Evolutionary conservation across 2,797 vertebrate species (phyloP).

Genomic region (Poeciliopsis turneri): DNA sequence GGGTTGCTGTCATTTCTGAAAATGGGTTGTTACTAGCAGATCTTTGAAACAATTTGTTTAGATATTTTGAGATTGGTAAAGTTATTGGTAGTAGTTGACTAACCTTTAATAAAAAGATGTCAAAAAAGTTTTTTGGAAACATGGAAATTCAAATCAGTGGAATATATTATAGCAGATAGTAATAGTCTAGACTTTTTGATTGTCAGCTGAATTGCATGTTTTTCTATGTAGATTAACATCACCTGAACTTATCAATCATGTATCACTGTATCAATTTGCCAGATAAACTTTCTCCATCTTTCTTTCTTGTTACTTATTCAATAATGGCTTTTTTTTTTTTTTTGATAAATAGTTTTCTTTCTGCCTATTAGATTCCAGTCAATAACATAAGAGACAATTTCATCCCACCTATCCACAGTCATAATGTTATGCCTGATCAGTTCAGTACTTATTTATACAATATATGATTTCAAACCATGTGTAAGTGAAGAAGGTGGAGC

Average conservation of each 20-base stretch:
- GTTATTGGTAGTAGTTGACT: not conserved
- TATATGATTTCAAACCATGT: not conserved
- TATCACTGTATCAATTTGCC: not conserved
- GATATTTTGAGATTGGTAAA: not conserved
- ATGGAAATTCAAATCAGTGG: not conserved
- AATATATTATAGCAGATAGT: not conserved
- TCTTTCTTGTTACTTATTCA: not conserved
- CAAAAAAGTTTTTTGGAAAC: not conserved
- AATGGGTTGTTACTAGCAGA: not conserved
- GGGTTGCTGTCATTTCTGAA: not conserved
- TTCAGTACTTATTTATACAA: not conserved
- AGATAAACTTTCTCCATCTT: not conserved
- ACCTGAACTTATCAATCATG: not conserved
- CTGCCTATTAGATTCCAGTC: not conserved
- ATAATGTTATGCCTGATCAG: not conserved
- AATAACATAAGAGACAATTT: not conserved
- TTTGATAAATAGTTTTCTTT: not conserved
- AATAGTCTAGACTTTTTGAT: not conserved
- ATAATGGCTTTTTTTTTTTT: no score
- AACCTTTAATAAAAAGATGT: not conserved
- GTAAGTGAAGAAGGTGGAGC: not conserved
- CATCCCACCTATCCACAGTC: not conserved
- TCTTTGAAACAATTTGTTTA: not conserved
- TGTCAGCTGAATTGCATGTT: not conserved
- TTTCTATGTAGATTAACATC: not conserved